Conservation (phyloP, 2,797 vertebrate species). For the Echiichthys vipera region DNA sequence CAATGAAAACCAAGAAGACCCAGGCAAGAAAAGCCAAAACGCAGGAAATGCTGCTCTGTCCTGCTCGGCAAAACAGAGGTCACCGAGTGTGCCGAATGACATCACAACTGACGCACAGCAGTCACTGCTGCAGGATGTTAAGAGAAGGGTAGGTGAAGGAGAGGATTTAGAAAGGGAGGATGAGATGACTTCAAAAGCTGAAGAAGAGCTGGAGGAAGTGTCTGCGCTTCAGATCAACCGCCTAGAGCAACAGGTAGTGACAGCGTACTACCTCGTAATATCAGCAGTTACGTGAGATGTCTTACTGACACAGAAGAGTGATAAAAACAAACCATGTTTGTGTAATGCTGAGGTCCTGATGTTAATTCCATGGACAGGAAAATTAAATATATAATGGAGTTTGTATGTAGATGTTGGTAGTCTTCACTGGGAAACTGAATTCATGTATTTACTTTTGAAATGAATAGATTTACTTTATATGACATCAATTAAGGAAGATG, state of each 20-base stretch:
- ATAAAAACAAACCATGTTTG: background rate
- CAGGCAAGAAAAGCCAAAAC: conserved; percentile 21
- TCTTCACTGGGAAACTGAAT: background rate
- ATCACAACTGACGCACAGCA: conserved; percentile 10
- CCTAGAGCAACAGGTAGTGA: conserved; percentile 74
- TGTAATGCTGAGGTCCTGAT: no score
- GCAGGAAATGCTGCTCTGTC: conserved; percentile 17
- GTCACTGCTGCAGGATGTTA: conserved; percentile 11
- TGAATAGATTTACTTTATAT: background rate
- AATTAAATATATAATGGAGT: background rate
- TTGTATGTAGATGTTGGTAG: background rate
- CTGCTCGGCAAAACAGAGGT: conserved; percentile 9
- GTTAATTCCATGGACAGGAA: background rate
- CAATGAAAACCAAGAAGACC: conserved; percentile 7
- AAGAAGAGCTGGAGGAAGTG: conserved; percentile 27
- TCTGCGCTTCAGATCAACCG: conserved; percentile 42
- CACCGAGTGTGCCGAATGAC: conserved; percentile 5
- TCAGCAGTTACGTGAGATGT: background rate
- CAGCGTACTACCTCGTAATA: background rate
- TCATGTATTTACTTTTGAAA: background rate
- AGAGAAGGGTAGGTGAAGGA: conserved; percentile 27
- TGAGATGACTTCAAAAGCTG: background rate
- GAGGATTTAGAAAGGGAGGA: conserved; percentile 25
- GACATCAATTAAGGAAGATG: background rate
- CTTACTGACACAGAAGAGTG: background rate